phyloP scores from a whole-genome alignment of 1,140 invertebrate genomes.

The Gryon sp. region DNA sequence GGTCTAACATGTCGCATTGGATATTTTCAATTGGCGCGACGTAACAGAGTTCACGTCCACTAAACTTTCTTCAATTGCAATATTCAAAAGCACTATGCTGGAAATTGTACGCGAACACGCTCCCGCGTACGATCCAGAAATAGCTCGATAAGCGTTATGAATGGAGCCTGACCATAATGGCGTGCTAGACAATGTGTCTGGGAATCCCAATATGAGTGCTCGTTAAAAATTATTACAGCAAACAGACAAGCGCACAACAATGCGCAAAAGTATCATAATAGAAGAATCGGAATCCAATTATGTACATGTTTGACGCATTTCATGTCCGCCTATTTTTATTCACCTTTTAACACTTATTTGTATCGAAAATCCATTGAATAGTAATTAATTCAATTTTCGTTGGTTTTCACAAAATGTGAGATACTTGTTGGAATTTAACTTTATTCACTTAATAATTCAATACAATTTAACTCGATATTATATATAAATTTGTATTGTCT shows the following conservation, averaged over 20 bases:
- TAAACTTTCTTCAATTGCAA: constrained; percentile 47
- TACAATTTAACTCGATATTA: too few relatives aligned
- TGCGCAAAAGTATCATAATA: constrained; percentile 49
- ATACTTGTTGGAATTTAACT: too few relatives aligned
- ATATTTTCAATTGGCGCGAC: constrained; percentile 40
- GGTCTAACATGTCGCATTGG: constrained; percentile 34
- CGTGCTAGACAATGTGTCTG: constrained; percentile 65
- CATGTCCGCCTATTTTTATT: constrained; percentile 13
- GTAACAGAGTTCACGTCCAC: constrained; percentile 46
- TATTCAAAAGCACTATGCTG: constrained; percentile 50
- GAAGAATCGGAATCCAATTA: constrained; percentile 50
- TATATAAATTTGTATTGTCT: too few relatives aligned
- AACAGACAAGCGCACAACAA: constrained; percentile 37
- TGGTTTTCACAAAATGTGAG: too few relatives aligned
- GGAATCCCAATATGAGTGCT: constrained; percentile 65
- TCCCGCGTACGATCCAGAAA: constrained; percentile 41
- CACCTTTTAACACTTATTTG: neutral
- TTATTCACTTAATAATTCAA: too few relatives aligned
- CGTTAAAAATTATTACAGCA: constrained; percentile 64
- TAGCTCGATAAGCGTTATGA: constrained; percentile 59
- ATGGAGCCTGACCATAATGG: constrained; percentile 61
- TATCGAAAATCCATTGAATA: too few relatives aligned
- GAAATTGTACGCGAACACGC: constrained; percentile 46
- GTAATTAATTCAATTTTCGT: too few relatives aligned
- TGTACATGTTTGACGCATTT: constrained; percentile 34